Evolutionary conservation across 2,888 invertebrate genomes (phyloP).

Genomic region (Tipula confusa): DNA sequence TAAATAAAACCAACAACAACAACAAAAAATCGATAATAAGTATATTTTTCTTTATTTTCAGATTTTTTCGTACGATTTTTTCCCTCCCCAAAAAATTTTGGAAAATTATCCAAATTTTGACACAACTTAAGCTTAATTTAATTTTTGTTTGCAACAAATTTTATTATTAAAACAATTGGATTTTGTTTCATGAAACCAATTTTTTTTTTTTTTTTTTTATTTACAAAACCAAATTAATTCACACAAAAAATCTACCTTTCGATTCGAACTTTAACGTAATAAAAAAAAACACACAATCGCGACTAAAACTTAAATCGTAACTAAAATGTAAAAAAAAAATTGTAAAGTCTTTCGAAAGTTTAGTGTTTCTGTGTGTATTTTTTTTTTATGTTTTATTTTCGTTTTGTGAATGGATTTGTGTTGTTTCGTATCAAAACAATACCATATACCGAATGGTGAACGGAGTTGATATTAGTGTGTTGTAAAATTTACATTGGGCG

Average conservation of each 20-base stretch:
- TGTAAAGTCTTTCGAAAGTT: background rate
- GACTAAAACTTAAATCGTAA: constrained; percentile 20
- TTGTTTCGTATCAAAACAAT: constrained; percentile 7
- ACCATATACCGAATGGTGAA: background rate
- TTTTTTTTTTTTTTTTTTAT: too few species aligned
- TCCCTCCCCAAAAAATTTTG: background rate
- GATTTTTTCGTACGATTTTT: background rate
- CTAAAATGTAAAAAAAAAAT: background rate
- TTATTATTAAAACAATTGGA: background rate
- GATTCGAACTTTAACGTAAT: background rate
- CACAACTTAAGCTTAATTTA: background rate
- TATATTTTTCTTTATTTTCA: background rate
- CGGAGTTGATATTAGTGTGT: background rate
- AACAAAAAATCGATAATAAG: constrained; percentile 15
- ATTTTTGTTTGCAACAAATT: background rate
- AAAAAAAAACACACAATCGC: constrained; percentile 13
- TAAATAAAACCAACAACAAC: background rate
- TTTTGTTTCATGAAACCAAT: background rate
- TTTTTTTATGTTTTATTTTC: background rate
- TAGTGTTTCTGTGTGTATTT: background rate
- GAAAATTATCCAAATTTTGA: background rate
- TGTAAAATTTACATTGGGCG: background rate
- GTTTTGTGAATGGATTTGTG: constrained; percentile 5
- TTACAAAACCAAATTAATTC: background rate
- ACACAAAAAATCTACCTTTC: constrained; percentile 21